Percentiles rank a stretch among this genome's conserved stretches.
These are phyloP conservation scores for Erynnis tages DNA, from an alignment of 2,888 invertebrate species.

Conservation along the genomic window DNA sequence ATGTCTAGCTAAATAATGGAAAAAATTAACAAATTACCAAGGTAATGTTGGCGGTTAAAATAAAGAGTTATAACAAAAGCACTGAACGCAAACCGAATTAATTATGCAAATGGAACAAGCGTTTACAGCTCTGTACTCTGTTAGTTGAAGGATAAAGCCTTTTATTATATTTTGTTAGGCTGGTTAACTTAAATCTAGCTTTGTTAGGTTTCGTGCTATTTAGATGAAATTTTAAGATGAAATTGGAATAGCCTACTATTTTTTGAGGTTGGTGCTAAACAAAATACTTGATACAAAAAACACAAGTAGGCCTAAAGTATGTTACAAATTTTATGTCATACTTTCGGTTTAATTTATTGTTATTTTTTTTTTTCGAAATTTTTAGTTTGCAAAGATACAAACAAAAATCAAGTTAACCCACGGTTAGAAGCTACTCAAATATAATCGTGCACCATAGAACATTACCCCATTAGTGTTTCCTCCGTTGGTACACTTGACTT, in stretches of 20 bases:
- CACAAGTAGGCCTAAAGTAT: no score
- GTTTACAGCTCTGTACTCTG: background rate
- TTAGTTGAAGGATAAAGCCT: background rate
- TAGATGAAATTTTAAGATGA: no score
- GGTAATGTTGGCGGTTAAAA: background rate
- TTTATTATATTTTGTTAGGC: conserved; percentile 6
- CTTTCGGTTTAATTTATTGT: no score
- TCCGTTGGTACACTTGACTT: conserved; percentile 17
- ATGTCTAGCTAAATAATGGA: no score
- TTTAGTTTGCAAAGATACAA: no score
- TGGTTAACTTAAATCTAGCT: background rate
- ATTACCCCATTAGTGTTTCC: conserved; percentile 13
- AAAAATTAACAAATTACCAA: no score
- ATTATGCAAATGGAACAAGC: conserved; percentile 10
- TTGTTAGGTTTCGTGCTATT: no score
- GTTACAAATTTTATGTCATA: no score
- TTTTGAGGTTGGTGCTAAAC: no score
- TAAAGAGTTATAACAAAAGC: background rate
- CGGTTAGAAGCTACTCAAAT: background rate
- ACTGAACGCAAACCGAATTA: background rate
- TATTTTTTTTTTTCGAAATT: no score
- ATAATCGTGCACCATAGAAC: conserved; percentile 5
- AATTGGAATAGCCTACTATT: no score
- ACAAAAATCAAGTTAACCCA: background rate
- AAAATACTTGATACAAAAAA: no score